phyloP scores from a whole-genome alignment of 2,797 vertebrate species.

The Clarias fuscus region DNA sequence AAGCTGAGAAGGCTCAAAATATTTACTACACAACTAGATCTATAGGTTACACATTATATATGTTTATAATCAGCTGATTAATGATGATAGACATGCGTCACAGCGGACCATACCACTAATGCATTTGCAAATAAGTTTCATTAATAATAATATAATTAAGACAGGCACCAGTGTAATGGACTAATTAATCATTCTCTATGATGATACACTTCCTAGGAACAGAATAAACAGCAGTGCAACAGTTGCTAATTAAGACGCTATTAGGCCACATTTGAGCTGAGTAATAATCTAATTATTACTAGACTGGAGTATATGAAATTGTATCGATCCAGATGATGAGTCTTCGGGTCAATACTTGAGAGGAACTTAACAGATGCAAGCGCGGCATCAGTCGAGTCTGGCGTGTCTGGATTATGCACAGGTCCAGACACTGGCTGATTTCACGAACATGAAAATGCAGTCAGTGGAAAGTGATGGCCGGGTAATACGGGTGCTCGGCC shows the following conservation, averaged over 20 bases:
- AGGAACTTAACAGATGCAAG: not conserved
- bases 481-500: too few relatives aligned
- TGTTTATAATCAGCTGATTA: not conserved
- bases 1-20: not conserved
- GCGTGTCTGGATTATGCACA: not conserved
- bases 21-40: not conserved
- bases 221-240: not conserved
- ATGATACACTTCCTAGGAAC: not conserved
- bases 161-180: not conserved
- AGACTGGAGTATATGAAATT: not conserved
- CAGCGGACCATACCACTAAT: not conserved
- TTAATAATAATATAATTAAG: conserved; percentile 6
- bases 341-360: not conserved
- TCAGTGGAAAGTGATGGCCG: too few relatives aligned
- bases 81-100: not conserved
- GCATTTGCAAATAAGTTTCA: too few relatives aligned
- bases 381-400: too few relatives aligned
- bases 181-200: not conserved
- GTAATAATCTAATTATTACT: not conserved
- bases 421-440: not conserved
- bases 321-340: not conserved
- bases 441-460: not conserved
- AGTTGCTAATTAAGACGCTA: not conserved
- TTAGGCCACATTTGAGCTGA: not conserved
- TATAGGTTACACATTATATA: not conserved